Base-by-base conservation (phyloP, 2,797 vertebrate species). In the Eupleurogrammus muticus region DNA sequence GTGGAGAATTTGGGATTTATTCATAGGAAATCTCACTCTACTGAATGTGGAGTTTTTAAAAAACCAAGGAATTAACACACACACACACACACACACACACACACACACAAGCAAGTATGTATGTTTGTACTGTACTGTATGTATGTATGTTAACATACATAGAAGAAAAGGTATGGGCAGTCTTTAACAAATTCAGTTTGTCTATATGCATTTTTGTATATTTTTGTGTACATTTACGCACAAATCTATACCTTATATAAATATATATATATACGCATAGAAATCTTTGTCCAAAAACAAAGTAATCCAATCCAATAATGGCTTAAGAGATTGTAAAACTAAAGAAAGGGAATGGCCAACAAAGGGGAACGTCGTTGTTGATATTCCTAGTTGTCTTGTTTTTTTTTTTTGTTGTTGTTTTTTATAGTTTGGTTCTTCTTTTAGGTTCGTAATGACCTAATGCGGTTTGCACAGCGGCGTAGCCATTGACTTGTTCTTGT, bases 381-480 rank as follows among this genome's bases (percentile, higher is more conserved):
- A 78, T 80, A 77, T 80, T 88, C 54, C 60, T 57, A 58, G 52
- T 75, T 62, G 72, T 75, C 40, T 68, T n/a, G n/a, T n/a, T 58
- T 85, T 91, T 87, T 87, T 44, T 40, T 38, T 87, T 74, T 84
- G 88, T 8, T 52, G 90, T 87, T 85, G 82, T 82, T 78, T 89
- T 81, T 73, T 81, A 28, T 83, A 75, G 86, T 88, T 58, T 71
- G 51, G 28, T 75, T 60, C 80, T 76, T 57, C 62, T 66, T 83
- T 80, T 75, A 83, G 84, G 92, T 96, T 95, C 91, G 91, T 94
- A 93, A 94, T 97, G 96, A 97, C 95, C 94, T 96, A 96, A 97
- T 96, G 96, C 96, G 87, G 95, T 97, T 98, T 98, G 97, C 97
- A 98, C 96, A 97, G 92, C 92, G 93, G 94, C 92, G 94, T 95